Base-by-base conservation (phyloP, 2,113 vertebrate species). In the Amia ocellicauda region DNA sequence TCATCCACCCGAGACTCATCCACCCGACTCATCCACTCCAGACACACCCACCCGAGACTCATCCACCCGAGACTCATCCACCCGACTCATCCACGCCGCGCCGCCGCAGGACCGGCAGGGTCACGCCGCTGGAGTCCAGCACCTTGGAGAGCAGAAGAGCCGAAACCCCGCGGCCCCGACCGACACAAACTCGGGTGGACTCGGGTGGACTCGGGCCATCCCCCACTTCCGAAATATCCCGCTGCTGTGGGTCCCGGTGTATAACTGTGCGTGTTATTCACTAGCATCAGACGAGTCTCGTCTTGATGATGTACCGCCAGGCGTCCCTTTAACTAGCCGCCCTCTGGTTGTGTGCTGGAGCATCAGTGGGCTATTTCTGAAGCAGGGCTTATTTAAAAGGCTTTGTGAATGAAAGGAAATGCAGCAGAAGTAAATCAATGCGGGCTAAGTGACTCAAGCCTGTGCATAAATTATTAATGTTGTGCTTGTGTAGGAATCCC, bases 381-480 rank as follows among this genome's bases (percentile, higher is more conserved):
- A 47, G n/a, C 40, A 59, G 60, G 66, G 24, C 58, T 42, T 64
- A 74, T 26, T 3, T 66, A 50, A 58, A 61, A 59, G 51, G 63
- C 56, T 67, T 56, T 59, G 45, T 67, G 78, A 72, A 78, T 61
- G 73, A 49, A 61, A 65, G 74, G 69, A 76, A 79, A 77, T 59
- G 80, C 82, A 74, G 78, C 75, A 45, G 29, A 62, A 78, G 74
- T 72, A 67, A 76, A 74, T 79, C 81, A 69, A 69, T 85, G 74
- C 75, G 0, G 58, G 73, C 72, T 68, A 72, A 70, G 70, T 65
- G 76, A 74, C 60, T 74, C 14, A 29, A 78, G 79, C 70, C 59
- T 19, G 42, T 41, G 62, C 74, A 76, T 78, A 76, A 82, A 85
- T 81, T 76, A 82, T 78, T 83, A 70, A 78, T 81, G 43, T 68